Evolutionary conservation across 2,888 invertebrate species (phyloP).

Genomic region (Sclerodermus sp.): DNA sequence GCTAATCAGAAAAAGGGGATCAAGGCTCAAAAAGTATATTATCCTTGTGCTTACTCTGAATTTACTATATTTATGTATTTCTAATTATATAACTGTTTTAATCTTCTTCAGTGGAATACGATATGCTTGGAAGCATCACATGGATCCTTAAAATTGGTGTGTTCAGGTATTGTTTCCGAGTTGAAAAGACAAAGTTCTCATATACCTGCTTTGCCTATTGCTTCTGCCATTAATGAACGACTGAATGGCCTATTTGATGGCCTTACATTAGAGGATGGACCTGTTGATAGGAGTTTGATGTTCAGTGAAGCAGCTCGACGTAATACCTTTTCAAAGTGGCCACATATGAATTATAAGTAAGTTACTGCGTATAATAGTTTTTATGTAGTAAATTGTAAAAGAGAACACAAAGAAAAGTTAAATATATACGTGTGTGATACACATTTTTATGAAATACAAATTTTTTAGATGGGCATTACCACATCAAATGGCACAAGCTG

Average conservation of each 20-base stretch:
- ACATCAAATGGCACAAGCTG: conserved; percentile 95
- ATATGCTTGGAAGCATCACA: conserved; percentile 82
- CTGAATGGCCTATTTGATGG: conserved; percentile 74
- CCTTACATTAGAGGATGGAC: conserved; percentile 58
- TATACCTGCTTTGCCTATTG: conserved; percentile 84
- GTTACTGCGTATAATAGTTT: conserved; percentile 32
- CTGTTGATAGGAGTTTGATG: conserved; percentile 70
- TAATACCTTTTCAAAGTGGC: conserved; percentile 92
- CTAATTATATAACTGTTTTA: conserved; percentile 24
- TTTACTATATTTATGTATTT: neutral
- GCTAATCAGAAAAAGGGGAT: conserved; percentile 79
- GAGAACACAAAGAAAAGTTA: no score
- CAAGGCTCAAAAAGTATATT: conserved; percentile 82
- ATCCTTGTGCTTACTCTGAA: neutral
- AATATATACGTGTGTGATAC: no score
- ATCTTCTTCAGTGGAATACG: conserved; percentile 80
- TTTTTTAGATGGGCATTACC: conserved; percentile 85
- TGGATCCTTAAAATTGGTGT: conserved; percentile 76
- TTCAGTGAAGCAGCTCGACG: conserved; percentile 89
- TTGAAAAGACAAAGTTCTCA: conserved; percentile 80
- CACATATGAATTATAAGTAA: conserved; percentile 95
- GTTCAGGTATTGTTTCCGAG: conserved; percentile 78
- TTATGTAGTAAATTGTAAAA: neutral
- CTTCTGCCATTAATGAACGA: conserved; percentile 86
- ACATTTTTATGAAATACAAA: no score